Conservation (phyloP, 2,113 vertebrate species). For the Protomyctophum bolini region DNA sequence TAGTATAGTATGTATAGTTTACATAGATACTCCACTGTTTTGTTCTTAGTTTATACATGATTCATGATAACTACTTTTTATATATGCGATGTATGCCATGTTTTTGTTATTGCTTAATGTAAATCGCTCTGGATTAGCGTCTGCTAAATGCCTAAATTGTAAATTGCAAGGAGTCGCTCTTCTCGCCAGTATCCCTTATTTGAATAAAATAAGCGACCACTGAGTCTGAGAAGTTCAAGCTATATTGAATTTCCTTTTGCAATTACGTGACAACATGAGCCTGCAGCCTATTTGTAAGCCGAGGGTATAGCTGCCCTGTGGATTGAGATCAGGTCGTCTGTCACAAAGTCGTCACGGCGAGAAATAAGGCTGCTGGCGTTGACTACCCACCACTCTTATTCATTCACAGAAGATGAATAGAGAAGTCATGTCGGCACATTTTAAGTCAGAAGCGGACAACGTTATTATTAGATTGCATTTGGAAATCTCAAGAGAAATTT, state of each 20-base stretch:
- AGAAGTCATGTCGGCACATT: not conserved
- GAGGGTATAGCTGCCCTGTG: constrained; percentile 22
- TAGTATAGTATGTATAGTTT: no score
- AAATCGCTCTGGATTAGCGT: no score
- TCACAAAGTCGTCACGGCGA: constrained; percentile 24
- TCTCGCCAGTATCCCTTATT: constrained; percentile 54
- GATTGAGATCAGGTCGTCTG: constrained; percentile 45
- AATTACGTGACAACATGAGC: constrained; percentile 56
- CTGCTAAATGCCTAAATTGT: no score
- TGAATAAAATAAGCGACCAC: constrained; percentile 64
- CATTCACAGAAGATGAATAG: constrained; percentile 1
- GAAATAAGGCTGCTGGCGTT: constrained; percentile 28
- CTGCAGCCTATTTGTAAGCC: constrained; percentile 50
- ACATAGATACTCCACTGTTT: no score
- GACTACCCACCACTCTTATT: constrained; percentile 24
- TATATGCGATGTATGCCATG: no score
- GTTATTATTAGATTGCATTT: constrained; percentile 4
- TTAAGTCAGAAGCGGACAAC: constrained; percentile 4
- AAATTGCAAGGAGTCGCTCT: no score
- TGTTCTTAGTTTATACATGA: no score
- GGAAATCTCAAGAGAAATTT: not conserved
- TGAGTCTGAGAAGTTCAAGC: no score
- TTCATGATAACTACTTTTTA: no score
- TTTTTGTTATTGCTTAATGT: no score
- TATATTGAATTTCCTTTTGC: constrained; percentile 62